Base-by-base conservation (phyloP, 1,140 invertebrate genomes). In the Aphaenogaster floridana region DNA sequence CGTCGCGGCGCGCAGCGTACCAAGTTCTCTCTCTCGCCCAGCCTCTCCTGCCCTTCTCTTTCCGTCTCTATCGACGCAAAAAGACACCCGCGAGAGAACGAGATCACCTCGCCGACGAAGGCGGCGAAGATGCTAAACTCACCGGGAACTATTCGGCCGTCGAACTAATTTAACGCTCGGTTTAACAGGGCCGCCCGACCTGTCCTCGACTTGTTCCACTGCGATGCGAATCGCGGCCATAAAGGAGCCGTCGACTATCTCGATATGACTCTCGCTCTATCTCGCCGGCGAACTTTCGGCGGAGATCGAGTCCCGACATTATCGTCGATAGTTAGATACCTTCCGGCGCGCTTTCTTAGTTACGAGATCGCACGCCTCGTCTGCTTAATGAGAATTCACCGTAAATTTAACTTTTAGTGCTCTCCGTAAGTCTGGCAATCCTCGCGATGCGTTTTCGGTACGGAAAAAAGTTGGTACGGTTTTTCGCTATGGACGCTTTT, bases 151-250 rank as follows among this genome's bases (percentile, higher is more conserved):
- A 72, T 89, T 90, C 89, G 80, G 80, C 87, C 87, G 74, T 59
- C 74, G 76, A 87, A 86, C 87, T 90, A 89, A 90, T 90, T 91
- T 86, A 86, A 87, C 69, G 87, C 87, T 90, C 89, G 68, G 61
- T 89, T 89, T 69, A 90, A 72, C 79, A 78, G 61, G 77, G 48
- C 34, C 28, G 59, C 50, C 79, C 72, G 80, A 87, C 61, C 80
- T 85, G 80, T 87, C 80, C 63, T 85, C 69, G 80, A 85, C 86
- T 85, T 86, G 79, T 74, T 74, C 77, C 85, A 81, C 77, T 69
- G 85, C 64, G 64, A 80, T 59, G 74, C 50, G 77, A 86, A 86
- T 81, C 77, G 78, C 8, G 13, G 45, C 74, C 74, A 86, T 77
- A 86, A 86, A 86, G 71, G 83, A 86, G 74, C 71, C 71, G 74